Percentiles rank a stretch among this genome's conserved stretches.
Evolutionary conservation across 2,113 vertebrate genomes (phyloP).

Genomic region (Myotis brandtii): DNA sequence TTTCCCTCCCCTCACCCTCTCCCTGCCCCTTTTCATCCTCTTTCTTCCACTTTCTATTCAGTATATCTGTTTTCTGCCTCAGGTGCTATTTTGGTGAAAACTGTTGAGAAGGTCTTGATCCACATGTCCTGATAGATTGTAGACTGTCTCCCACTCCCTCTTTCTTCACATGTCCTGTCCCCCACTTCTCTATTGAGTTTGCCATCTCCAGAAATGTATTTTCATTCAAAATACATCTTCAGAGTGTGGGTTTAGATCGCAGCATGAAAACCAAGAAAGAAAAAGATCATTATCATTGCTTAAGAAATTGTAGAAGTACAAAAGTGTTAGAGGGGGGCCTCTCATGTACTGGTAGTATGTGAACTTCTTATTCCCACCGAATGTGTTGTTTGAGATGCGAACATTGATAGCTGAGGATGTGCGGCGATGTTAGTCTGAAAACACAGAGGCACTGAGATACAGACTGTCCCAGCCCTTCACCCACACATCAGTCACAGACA

Average conservation of each 20-base stretch:
- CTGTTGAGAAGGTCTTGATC: background rate
- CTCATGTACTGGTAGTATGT: background rate
- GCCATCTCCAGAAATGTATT: background rate
- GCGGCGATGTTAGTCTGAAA: background rate
- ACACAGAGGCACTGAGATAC: background rate
- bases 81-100: background rate
- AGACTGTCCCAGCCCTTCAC: background rate
- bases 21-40: background rate
- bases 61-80: background rate
- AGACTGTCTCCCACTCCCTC: background rate
- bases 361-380: background rate
- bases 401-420: background rate
- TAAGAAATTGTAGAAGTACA: background rate
- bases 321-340: background rate
- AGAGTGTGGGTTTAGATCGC: background rate
- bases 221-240: background rate
- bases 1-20: background rate
- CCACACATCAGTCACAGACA: fast-evolving
- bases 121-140: background rate
- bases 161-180: background rate
- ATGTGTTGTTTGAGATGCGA: background rate
- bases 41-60: background rate
- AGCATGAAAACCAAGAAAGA: background rate
- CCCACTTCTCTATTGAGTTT: background rate
- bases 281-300: background rate